Base-by-base conservation (phyloP, 2,797 vertebrate genomes). In the Lithobates pipiens region DNA sequence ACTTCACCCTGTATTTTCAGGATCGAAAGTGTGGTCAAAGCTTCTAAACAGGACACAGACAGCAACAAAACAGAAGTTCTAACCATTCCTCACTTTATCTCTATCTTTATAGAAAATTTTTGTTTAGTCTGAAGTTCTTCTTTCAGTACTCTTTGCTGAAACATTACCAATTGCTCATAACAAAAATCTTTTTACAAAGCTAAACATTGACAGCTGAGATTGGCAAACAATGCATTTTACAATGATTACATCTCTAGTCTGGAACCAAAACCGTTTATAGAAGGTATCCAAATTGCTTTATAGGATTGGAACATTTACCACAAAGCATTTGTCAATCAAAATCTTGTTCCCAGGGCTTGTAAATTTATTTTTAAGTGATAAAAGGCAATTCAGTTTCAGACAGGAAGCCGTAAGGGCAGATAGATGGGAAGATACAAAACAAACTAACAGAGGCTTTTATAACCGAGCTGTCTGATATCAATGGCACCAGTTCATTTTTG, bases 281-380 rank as follows among this genome's bases (percentile, higher is more conserved):
- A 61, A 36, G 69, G 71, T 69, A 69, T 39, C 8, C 0, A 29
- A 69, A 63, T 18, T 82, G 70, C 46, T 63, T 50, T 36, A 65
- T 32, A 21, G 3, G 21, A 65, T 67, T 69, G 57, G 39, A 54
- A 25, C 71, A 46, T 65, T 36, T 65, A 67, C 73, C 11, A 54
- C 61, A 83, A 76, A 69, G 73, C 16, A 18, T 77, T 70, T 61
- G 72, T 81, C 79, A 81, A 36, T 81, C 79, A 84, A 42, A 77
- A 54, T 18, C 63, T 27, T 18, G 13, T 84, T 70, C 74, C 9
- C 74, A 23, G 75, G 9, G 16, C 50, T 70, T 6, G 29, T 68
- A 77, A 42, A 84, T 70, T 34, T 84, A 36, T 78, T n/a, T 23
- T 76, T 84, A 54, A 25, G 76, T 69, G 83, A 78, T 78, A 78